phyloP scores from a whole-genome alignment of 2,888 invertebrate genomes.

The Seira ritae region DNA sequence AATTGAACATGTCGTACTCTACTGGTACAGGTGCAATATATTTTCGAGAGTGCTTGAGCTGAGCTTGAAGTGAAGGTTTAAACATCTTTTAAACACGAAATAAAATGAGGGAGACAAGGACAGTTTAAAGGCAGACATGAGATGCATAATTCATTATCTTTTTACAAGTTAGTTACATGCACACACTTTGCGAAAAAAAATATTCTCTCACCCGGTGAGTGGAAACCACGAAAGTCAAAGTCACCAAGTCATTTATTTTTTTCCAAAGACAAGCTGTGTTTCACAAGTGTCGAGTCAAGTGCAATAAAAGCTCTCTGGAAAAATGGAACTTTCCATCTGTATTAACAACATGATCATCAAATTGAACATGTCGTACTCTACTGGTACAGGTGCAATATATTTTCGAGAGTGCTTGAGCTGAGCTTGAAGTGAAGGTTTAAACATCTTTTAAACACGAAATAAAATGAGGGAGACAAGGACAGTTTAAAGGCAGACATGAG shows the following conservation, averaged over 20 bases:
- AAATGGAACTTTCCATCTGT: background rate
- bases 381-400: too few relatives aligned
- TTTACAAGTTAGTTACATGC: background rate
- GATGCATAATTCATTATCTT: constrained; percentile 10
- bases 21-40: too few relatives aligned
- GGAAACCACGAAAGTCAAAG: too few relatives aligned
- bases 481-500: constrained; percentile 16
- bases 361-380: too few relatives aligned
- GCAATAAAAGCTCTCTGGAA: background rate
- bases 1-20: too few relatives aligned
- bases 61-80: background rate
- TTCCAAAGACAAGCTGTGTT: too few relatives aligned
- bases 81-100: background rate
- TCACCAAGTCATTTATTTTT: too few relatives aligned
- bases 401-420: too few relatives aligned
- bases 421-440: background rate
- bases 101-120: background rate
- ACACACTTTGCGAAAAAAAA: too few relatives aligned
- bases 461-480: background rate
- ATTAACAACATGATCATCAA: background rate
- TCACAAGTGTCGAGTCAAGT: too few relatives aligned
- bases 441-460: background rate
- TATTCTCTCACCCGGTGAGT: too few relatives aligned
- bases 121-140: constrained; percentile 16
- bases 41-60: too few relatives aligned